Percentiles rank a stretch among this genome's conserved stretches.
These are phyloP conservation scores for Pygoscelis adeliae DNA, from an alignment of 2,113 vertebrate species.

Conservation along the genomic window DNA sequence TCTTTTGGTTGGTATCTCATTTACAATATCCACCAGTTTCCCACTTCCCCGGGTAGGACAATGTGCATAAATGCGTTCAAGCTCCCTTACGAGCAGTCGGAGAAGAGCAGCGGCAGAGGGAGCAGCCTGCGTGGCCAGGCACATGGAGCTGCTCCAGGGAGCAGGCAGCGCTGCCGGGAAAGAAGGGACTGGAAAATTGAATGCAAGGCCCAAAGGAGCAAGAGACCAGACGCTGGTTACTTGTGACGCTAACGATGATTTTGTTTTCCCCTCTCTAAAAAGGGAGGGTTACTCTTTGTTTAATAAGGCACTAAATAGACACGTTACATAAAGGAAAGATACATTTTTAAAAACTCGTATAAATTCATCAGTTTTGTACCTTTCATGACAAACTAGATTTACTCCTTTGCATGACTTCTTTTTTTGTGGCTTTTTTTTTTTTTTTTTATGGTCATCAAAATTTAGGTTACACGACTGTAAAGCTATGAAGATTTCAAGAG, in stretches of 20 bases:
- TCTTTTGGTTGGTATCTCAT: constrained; percentile 36
- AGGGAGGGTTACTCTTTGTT: constrained; percentile 40
- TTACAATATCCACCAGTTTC: constrained; percentile 26
- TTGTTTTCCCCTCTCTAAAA: neutral
- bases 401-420: neutral
- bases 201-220: constrained; percentile 19
- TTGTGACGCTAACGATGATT: neutral
- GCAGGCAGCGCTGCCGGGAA: neutral
- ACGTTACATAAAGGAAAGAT: constrained; percentile 67
- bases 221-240: constrained; percentile 33
- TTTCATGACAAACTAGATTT: constrained; percentile 10
- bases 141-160: neutral
- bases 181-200: constrained; percentile 11
- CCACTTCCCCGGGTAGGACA: constrained; percentile 10
- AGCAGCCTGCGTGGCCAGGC: constrained; percentile 5
- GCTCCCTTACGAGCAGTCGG: neutral
- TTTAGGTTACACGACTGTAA: constrained; percentile 22
- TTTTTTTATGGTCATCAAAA: constrained; percentile 8
- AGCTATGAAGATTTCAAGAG: constrained; percentile 51
- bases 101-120: neutral
- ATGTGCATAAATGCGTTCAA: constrained; percentile 64
- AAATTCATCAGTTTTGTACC: constrained; percentile 50
- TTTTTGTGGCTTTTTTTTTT: neutral
- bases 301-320: constrained; percentile 80
- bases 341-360: constrained; percentile 13